These are phyloP conservation scores for Psix sp. DNA, from an alignment of 1,140 invertebrate genomes.

Conservation along the genomic window DNA sequence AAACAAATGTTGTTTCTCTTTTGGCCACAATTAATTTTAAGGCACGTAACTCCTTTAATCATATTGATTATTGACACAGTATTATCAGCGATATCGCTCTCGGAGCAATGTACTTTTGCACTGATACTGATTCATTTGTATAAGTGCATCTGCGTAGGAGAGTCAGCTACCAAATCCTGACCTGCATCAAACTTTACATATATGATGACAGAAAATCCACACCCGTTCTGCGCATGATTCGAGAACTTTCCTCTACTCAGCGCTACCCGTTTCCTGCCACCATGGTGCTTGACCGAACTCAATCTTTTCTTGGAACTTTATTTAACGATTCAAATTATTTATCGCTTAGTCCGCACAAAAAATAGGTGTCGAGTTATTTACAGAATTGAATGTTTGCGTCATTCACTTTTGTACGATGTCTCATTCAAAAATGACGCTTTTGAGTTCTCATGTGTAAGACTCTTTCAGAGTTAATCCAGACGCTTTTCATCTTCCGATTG, in stretches of 20 bases:
- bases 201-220: slow-evolving; percentile 52
- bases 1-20: no score
- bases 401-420: no score
- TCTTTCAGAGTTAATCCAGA: no score
- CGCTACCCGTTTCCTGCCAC: slow-evolving; percentile 51
- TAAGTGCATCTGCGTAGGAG: slow-evolving; percentile 67
- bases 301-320: slow-evolving; percentile 47
- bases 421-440: no score
- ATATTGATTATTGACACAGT: slow-evolving; percentile 49
- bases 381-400: no score
- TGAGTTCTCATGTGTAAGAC: no score
- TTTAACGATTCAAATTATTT: slow-evolving; percentile 33
- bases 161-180: slow-evolving; percentile 65
- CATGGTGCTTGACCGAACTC: slow-evolving; percentile 54
- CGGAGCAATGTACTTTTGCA: slow-evolving; percentile 64
- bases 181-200: slow-evolving; percentile 65
- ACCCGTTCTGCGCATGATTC: slow-evolving; percentile 58
- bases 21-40: no score
- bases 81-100: slow-evolving; percentile 62
- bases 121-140: slow-evolving; percentile 57
- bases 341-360: slow-evolving; percentile 30
- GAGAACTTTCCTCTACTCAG: slow-evolving; percentile 55
- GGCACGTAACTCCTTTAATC: slow-evolving; percentile 25
- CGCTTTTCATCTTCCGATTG: no score
- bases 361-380: no score